phyloP scores from a whole-genome alignment of 2,797 vertebrate species.

The Scleropages formosus region DNA sequence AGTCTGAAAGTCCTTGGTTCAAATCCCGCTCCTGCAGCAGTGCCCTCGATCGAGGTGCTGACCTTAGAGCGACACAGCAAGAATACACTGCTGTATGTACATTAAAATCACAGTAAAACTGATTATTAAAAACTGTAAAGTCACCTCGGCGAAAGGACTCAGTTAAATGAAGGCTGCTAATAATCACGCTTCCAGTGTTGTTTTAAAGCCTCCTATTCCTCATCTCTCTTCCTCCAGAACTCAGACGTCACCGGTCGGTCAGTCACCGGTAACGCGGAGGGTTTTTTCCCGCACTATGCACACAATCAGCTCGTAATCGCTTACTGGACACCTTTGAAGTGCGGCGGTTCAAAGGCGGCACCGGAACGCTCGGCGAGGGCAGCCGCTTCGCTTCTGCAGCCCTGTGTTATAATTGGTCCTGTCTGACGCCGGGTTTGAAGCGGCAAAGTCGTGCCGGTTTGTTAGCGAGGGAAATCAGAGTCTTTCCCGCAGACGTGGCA shows the following conservation, averaged over 20 bases:
- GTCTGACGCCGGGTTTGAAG: constrained; percentile 80
- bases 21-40: too few species aligned
- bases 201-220: background rate
- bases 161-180: too few species aligned
- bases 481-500: constrained; percentile 34
- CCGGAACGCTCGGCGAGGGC: constrained; percentile 59
- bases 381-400: constrained; percentile 69
- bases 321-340: constrained; percentile 80
- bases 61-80: background rate
- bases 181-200: background rate
- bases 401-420: constrained; percentile 87
- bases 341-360: constrained; percentile 78
- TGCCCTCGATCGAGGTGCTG: too few species aligned
- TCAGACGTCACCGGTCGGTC: constrained; percentile 61
- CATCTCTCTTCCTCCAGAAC: background rate
- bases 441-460: constrained; percentile 77
- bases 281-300: constrained; percentile 47
- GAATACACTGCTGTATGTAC: constrained; percentile 33
- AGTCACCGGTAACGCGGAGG: constrained; percentile 73
- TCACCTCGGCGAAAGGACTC: too few species aligned
- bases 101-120: too few species aligned
- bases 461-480: constrained; percentile 69
- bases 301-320: constrained; percentile 73
- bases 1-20: too few species aligned
- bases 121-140: too few species aligned